Evolutionary conservation across 1,140 invertebrate species (phyloP), one percentile per base, ranked within the genome.

Genomic region (Ruditapes philippinarum): DNA sequence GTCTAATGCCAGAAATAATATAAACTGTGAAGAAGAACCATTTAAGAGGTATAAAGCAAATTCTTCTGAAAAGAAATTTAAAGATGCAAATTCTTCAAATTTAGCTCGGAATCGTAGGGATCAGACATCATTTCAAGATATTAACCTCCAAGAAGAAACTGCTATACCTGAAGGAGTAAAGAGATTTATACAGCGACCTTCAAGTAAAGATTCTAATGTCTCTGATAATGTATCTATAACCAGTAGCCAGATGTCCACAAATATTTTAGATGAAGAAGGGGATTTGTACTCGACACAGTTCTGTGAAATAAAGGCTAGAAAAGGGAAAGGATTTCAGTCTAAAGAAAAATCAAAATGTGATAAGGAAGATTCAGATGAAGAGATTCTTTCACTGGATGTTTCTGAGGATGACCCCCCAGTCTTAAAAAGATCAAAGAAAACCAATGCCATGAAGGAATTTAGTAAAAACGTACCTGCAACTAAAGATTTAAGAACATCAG

Each of bases 251-350:
- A n/a, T 49, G 22, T 80, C 76, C 22, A 25, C 25, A 17, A 68
- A 33, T 5, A 57, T 89, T 49, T 42, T 89, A 57, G 78, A 89
- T 74, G 68, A 82, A 25, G 25, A 73, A 31, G 87, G 87, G 0
- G 65, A 89, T 57, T n/a, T 89, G 14, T 89, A 89, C 33, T 81
- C 62, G 1, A 89, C 87, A 42, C 87, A 89, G 54, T 57, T 28
- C 45, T 73, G 78, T 74, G 68, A 82, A 38, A 80, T 80, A 73
- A 80, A 57, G 40, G 33, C 7, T 38, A 38, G 87, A 28, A 82
- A 62, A 76, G 62, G 82, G n/a, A 73, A 57, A 36, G 62, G 19
- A 31, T 3, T n/a, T 9, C 1, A 25, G 11, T n/a, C 9, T 33
- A 45, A 68, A 3, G 38, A n/a, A 11, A 0, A 14, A 25, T 33